Evolutionary conservation across 30 jellyfish, hydroid and myxozoan species (phyloP).

Genomic region (Hydra vulgaris): DNA sequence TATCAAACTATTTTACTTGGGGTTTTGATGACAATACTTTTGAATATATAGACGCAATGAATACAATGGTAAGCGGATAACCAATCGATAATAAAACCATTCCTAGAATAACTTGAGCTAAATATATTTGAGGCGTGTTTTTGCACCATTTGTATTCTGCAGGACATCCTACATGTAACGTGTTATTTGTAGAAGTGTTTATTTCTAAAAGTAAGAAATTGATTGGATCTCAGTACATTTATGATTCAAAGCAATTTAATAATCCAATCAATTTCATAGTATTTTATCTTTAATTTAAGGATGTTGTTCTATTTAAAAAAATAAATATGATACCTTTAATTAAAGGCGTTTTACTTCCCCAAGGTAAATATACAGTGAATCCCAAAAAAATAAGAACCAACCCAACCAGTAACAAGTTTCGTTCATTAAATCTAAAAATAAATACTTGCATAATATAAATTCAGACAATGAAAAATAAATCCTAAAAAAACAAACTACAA

Average conservation of each 20-base stretch:
- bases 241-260: neutral
- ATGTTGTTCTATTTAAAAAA: neutral
- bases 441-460: neutral
- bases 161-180: constrained; percentile 48
- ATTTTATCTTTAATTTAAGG: neutral
- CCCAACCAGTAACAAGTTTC: constrained; percentile 18
- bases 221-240: neutral
- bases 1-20: constrained; percentile 2
- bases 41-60: constrained; percentile 23
- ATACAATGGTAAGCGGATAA: constrained; percentile 41
- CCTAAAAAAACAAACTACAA: neutral
- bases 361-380: constrained; percentile 22
- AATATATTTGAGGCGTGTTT: constrained; percentile 37
- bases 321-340: constrained; percentile 18
- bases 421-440: constrained; percentile 24
- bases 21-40: constrained; percentile 29
- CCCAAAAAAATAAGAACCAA: constrained; percentile 24
- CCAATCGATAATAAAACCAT: constrained; percentile 52
- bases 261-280: neutral
- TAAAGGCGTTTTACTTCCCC: constrained; percentile 31
- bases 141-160: constrained; percentile 56
- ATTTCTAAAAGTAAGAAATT: neutral
- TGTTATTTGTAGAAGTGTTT: neutral
- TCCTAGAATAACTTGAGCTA: constrained; percentile 48
- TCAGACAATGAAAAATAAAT: no score